Percentiles rank a stretch among this genome's conserved stretches.
phyloP scores from a whole-genome alignment of 2,113 vertebrate species.

The Poeciliopsis occidentalis region DNA sequence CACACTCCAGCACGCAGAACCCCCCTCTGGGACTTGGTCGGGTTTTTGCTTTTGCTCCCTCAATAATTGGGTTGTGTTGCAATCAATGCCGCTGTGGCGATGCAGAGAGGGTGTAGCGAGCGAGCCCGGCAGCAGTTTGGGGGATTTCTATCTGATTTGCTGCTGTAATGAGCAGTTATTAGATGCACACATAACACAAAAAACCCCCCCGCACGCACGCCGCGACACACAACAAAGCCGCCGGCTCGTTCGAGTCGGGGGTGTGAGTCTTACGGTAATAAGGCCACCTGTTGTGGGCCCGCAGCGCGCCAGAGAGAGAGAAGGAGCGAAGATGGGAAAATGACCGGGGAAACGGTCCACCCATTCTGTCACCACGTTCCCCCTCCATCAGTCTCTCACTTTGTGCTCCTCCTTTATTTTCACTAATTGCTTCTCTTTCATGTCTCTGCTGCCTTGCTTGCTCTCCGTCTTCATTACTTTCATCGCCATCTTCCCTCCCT shows the following conservation, averaged over 20 bases:
- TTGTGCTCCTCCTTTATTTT: neutral
- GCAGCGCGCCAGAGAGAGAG: conserved; percentile 24
- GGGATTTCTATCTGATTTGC: conserved; percentile 72
- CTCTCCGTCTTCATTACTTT: conserved; percentile 34
- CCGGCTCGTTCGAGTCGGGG: conserved; percentile 48
- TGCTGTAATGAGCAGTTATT: conserved; percentile 65
- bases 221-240: conserved; percentile 13
- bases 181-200: conserved; percentile 32
- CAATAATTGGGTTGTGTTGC: conserved; percentile 66
- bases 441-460: conserved; percentile 17
- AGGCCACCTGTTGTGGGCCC: conserved; percentile 66
- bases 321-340: conserved; percentile 45
- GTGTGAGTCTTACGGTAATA: conserved; percentile 61
- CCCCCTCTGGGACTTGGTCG: conserved; percentile 44
- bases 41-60: conserved; percentile 44
- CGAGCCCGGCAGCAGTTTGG: conserved; percentile 50
- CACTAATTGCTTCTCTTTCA: conserved; percentile 23
- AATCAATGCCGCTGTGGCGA: conserved; percentile 69
- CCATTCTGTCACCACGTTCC: conserved; percentile 54
- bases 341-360: conserved; percentile 42
- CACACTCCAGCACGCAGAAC: conserved; percentile 1
- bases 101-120: conserved; percentile 47
- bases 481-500: conserved; percentile 17
- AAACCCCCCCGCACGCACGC: conserved; percentile 5
- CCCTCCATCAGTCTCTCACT: conserved; percentile 46